phyloP scores from a whole-genome alignment of 2,797 vertebrate species.

The Fringilla coelebs region DNA sequence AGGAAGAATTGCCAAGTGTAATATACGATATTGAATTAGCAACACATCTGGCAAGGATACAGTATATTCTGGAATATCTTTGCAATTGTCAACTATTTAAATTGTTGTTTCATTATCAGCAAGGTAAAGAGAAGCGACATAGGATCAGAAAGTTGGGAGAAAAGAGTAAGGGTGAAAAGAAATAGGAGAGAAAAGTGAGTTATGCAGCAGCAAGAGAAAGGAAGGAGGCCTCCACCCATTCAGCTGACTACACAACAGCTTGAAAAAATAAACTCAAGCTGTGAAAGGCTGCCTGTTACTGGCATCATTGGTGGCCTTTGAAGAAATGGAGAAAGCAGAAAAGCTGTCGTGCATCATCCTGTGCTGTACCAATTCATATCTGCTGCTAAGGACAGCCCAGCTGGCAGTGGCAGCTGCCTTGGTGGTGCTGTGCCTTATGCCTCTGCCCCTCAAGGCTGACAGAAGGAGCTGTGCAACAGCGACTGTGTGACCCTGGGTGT shows the following conservation, averaged over 20 bases:
- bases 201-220: neutral
- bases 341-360: neutral
- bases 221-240: neutral
- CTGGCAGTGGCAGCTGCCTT: neutral
- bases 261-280: neutral
- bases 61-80: neutral
- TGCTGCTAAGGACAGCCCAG: neutral
- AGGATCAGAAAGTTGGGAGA: neutral
- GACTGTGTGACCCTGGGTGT: rapidly evolving
- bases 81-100: neutral
- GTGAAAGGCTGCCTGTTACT: neutral
- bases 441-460: neutral
- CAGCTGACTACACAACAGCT: neutral
- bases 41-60: neutral
- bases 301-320: neutral
- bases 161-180: neutral
- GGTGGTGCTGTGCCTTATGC: neutral
- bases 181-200: neutral
- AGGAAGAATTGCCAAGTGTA: neutral
- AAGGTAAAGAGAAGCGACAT: neutral
- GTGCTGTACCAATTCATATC: neutral
- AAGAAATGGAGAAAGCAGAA: neutral
- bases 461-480: neutral
- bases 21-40: neutral
- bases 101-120: neutral